Percentiles rank a stretch among this genome's conserved stretches.
Conservation (phyloP, 1,140 invertebrate genomes). For the Saxidomus purpurata region DNA sequence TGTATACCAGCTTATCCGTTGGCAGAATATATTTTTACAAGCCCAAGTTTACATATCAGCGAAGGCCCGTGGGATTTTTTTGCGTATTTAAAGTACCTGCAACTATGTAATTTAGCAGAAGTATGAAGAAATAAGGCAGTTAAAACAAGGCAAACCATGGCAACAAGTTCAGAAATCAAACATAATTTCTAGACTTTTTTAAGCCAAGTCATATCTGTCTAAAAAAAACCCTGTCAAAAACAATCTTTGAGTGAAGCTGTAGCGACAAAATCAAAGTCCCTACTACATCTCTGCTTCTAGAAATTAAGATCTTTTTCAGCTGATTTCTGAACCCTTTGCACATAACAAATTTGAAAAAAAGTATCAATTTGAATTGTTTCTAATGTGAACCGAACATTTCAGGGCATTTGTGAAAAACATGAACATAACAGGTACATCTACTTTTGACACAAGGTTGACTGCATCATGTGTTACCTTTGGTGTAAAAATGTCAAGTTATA, state of each 20-base stretch:
- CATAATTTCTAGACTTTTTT: not conserved
- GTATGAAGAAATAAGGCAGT: conserved; percentile 7
- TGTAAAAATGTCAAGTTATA: conserved; percentile 21
- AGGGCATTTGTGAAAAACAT: conserved; percentile 39
- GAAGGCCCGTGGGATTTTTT: conserved; percentile 24
- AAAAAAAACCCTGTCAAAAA: no score
- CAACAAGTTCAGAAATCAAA: conserved; percentile 7
- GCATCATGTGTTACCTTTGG: conserved; percentile 47
- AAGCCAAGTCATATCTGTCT: no score
- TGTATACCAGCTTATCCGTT: conserved; percentile 2
- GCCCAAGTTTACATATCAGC: not conserved
- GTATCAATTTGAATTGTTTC: conserved; percentile 4
- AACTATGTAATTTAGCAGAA: conserved; percentile 33
- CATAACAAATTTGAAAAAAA: not conserved
- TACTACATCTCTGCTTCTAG: no score
- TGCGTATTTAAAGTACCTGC: conserved; percentile 41
- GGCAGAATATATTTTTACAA: conserved; percentile 22
- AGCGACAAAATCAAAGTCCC: no score
- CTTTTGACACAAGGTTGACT: conserved; percentile 47
- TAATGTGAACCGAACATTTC: conserved; percentile 57
- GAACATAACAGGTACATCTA: conserved; percentile 48
- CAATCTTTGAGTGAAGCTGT: no score
- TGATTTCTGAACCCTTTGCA: conserved; percentile 24
- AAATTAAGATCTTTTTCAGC: no score
- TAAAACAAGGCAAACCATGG: not conserved